These are phyloP conservation scores for Manis pentadactyla DNA, from an alignment of 2,797 vertebrate genomes.

Conservation along the genomic window DNA sequence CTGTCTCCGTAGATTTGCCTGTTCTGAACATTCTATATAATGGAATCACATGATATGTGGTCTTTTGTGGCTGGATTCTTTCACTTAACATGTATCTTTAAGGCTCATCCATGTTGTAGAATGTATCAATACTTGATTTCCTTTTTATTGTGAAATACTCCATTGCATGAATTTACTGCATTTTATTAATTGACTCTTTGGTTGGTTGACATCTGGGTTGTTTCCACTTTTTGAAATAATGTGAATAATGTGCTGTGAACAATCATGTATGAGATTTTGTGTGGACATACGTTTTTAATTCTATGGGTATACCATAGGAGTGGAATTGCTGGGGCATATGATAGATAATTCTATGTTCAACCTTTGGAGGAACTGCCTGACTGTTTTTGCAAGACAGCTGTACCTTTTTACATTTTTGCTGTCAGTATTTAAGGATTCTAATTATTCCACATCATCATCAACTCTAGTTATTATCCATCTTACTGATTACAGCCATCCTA, in stretches of 20 bases:
- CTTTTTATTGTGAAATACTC: not conserved
- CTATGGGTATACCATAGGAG: not conserved
- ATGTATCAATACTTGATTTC: conserved; percentile 6
- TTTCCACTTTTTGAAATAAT: not conserved
- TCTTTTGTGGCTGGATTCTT: conserved; percentile 11
- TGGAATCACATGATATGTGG: not conserved
- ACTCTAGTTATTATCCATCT: not conserved
- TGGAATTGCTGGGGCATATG: not conserved
- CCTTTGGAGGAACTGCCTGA: not conserved
- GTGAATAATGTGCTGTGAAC: not conserved
- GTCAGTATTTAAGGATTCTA: not conserved
- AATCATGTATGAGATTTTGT: not conserved
- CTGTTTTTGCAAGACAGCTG: not conserved
- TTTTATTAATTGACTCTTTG: not conserved
- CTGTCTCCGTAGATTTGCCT: not conserved
- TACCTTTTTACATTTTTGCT: not conserved
- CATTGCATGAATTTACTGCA: not conserved
- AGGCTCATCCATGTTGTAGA: not conserved
- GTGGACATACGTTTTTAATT: not conserved
- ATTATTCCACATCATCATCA: not conserved
- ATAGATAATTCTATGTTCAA: not conserved
- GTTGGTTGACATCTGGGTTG: not conserved
- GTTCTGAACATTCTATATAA: not conserved
- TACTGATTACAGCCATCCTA: not conserved
- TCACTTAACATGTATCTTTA: not conserved